Percentiles rank a stretch among this genome's conserved stretches.
phyloP scores from a whole-genome alignment of 2,888 invertebrate species.

The Pandemis corylana region DNA sequence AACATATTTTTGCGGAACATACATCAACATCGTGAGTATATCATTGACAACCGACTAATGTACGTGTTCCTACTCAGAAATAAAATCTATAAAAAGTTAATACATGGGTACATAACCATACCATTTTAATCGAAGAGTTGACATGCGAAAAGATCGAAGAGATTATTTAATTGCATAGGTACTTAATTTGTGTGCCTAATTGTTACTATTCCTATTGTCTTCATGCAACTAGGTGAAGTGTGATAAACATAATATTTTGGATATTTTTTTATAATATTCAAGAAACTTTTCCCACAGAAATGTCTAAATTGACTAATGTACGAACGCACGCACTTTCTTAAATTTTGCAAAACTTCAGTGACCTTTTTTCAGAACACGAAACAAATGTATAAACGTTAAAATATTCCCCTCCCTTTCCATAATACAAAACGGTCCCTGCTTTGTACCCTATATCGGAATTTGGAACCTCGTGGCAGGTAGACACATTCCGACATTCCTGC shows the following conservation, averaged over 20 bases:
- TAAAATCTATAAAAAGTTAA: neutral
- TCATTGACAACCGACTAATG: conserved; percentile 44
- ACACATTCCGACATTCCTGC: conserved; percentile 46
- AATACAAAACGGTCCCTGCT: conserved; percentile 1
- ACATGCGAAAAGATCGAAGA: neutral
- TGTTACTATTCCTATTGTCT: neutral
- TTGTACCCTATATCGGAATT: conserved; percentile 3
- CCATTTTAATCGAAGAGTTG: neutral
- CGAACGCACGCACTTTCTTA: too few relatives aligned
- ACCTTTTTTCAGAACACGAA: neutral
- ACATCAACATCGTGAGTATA: conserved; percentile 43
- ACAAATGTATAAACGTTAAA: neutral
- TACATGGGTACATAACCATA: neutral
- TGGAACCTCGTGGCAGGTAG: conserved; percentile 44
- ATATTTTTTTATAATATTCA: too few relatives aligned
- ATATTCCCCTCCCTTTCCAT: neutral
- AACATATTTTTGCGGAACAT: conserved; percentile 64
- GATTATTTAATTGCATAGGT: neutral
- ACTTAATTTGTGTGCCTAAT: neutral
- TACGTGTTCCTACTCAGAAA: conserved; percentile 1
- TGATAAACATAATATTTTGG: neutral
- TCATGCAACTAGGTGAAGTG: neutral
- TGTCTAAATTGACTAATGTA: too few relatives aligned
- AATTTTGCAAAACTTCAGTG: too few relatives aligned
- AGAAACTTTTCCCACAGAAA: too few relatives aligned